Conservation (phyloP, 2,888 invertebrate species). For the Andrena marginata region DNA sequence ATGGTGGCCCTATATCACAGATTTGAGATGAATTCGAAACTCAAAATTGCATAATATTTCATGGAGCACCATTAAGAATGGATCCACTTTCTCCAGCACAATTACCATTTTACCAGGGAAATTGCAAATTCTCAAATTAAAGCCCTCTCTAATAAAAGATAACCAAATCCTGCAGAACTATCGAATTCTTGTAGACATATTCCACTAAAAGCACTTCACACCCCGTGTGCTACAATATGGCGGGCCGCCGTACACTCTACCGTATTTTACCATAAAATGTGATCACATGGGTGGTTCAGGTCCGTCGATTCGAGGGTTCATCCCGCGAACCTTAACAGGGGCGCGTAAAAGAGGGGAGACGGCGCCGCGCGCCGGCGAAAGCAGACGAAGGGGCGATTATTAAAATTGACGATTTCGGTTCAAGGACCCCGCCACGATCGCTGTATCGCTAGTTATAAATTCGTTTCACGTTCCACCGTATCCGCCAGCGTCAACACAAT, state of each 20-base stretch:
- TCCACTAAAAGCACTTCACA: not conserved
- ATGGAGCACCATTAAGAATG: no score
- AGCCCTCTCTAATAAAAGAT: not conserved
- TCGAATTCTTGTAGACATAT: conserved; percentile 17
- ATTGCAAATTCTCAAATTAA: not conserved
- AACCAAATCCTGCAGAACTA: not conserved
- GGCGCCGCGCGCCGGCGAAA: not conserved
- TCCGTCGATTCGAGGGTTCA: conserved; percentile 31
- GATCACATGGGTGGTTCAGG: conserved; percentile 8
- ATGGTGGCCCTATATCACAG: no score
- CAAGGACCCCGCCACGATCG: conserved; percentile 40
- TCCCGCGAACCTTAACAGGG: conserved; percentile 7
- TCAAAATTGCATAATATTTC: no score
- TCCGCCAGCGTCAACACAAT: conserved; percentile 76
- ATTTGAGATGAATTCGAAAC: no score
- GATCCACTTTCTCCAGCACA: not conserved
- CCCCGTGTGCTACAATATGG: conserved; percentile 12
- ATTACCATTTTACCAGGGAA: not conserved
- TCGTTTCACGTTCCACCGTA: conserved; percentile 81
- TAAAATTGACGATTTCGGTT: conserved; percentile 61
- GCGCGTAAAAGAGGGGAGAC: conserved; percentile 16
- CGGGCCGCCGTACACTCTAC: conserved; percentile 38
- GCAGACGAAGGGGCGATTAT: conserved; percentile 48
- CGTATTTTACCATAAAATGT: conserved; percentile 34
- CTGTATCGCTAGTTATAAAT: conserved; percentile 71